Base-by-base conservation (phyloP, 2,113 vertebrate species). In the Pelodiscus sinensis region DNA sequence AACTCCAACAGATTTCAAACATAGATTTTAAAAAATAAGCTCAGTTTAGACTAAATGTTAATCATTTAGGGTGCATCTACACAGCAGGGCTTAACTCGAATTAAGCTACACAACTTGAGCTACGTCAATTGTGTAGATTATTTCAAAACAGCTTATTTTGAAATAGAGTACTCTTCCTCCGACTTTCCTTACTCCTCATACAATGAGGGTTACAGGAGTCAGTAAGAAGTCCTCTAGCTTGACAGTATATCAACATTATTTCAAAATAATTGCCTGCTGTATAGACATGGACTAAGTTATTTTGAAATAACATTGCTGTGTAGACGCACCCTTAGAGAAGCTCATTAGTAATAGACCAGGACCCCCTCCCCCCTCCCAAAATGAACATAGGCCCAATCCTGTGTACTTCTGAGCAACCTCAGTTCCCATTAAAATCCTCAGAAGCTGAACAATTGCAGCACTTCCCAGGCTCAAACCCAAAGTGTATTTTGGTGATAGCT, bases 1-100 rank as follows among this genome's bases (percentile, higher is more conserved):
- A 78, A 14, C 35, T 1, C 12, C 3, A 0, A n/a, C 0, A 10
- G 65, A 18, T 35, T 35, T 71, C 31, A 35, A 35, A 24, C 19
- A 2, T 71, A 71, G 31, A 71, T 68, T 68, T 16, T n/a, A 18
- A 24, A 24, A 71, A 71, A n/a, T 31, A 27, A 73, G 2, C 19
- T 50, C 73, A 3, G 14, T 44, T 50, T 25, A 35, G 38, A 50
- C 38, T 77, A 77, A 77, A 25, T 24, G 73, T 44, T 75, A 75
- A 6, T 75, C 4, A 21, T 75, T 44, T 44, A 44, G 44, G 44
- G 44, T 44, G 44, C 44, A 44, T 44, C 44, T 44, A 44, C 44
- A 5, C 44, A 44, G 44, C 44, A 44, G 44, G 44, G 44, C 44
- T 44, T 44, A 44, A 44, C 44, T 44, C 5, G 44, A 44, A 44